Base-by-base conservation (phyloP, 2,113 vertebrate genomes). In the Piaya cayana region DNA sequence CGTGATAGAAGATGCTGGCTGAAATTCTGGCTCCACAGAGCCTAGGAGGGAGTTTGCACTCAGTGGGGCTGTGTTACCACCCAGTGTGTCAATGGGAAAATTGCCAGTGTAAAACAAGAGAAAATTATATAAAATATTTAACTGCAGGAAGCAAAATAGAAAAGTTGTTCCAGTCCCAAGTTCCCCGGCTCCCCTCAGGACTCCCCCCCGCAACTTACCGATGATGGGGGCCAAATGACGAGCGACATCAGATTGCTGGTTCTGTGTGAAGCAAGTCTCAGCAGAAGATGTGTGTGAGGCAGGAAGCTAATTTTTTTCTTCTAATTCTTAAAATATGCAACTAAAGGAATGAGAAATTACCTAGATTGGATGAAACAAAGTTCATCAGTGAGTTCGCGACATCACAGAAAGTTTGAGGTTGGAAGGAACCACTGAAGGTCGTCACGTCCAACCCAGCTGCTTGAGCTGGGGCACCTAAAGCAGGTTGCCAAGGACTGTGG, bases 31-130 rank as follows among this genome's bases (percentile, higher is more conserved):
- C 81, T 91, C 59, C 70, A 29, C n/a, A 37, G 81, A 91, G 37
- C 45, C 84, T 37, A 20, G 67, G 52, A 42, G n/a, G 53, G 68
- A 79, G 21, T 52, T n/a, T 42, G 67, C 72, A 62, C 52, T 58
- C 29, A n/a, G 36, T 29, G 7, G 50, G 58, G 37, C 69, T 16
- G 11, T 29, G 84, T 77, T 96, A 95, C 84, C 86, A 87, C 89
- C 89, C 95, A 84, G 60, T 18, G 52, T 82, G 92, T 64, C 69
- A 76, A 30, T 80, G 87, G 89, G 87, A 95, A 91, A 82, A 85
- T 5, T 88, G 93, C 75, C 84, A 85, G 32, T 49, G 82, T 64
- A 67, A 90, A 88, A 43, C 18, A 64, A 58, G 43, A 65, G 8
- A 70, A 86, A 74, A 34, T 36, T 20, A 68, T 36, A 15, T 10